A percentile compares a stretch with the other conserved stretches of the same genome.
Conservation (phyloP, 2,888 invertebrate genomes). For the Lagria hirta region DNA sequence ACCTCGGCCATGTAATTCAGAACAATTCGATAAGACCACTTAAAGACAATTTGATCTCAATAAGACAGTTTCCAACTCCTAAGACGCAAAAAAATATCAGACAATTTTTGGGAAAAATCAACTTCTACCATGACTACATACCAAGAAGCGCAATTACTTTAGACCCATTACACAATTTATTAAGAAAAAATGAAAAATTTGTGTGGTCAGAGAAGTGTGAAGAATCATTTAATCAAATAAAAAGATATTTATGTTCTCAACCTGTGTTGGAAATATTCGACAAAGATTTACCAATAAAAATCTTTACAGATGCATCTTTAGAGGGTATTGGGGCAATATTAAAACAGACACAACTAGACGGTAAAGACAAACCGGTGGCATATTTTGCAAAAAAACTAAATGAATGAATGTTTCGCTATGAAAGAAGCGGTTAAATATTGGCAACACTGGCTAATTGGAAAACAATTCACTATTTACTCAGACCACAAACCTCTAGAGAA, state of each 20-base stretch:
- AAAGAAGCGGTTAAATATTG: slow-evolving; percentile 1
- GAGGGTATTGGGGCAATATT: neutral
- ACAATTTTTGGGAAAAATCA: slow-evolving; percentile 3
- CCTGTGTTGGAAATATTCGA: slow-evolving; percentile 1
- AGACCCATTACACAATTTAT: slow-evolving; percentile 1
- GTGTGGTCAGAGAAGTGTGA: neutral
- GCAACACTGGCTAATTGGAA: slow-evolving; percentile 1
- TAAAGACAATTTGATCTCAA: too few relatives aligned
- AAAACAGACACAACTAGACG: slow-evolving; percentile 1
- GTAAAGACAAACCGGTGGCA: too few relatives aligned
- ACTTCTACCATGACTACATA: neutral
- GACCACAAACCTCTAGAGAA: slow-evolving; percentile 4
- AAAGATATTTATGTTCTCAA: neutral
- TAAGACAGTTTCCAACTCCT: slow-evolving; percentile 1
- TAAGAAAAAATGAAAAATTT: slow-evolving; percentile 2
- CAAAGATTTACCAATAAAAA: neutral
- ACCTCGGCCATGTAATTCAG: too few relatives aligned
- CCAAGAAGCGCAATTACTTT: neutral
- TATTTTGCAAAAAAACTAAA: too few relatives aligned
- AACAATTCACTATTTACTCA: neutral
- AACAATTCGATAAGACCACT: too few relatives aligned
- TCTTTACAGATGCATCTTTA: neutral
- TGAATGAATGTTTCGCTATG: neutral
- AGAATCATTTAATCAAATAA: neutral
- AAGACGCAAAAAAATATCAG: neutral